Evolutionary conservation across 2,888 invertebrate genomes (phyloP).

Genomic region (Volucella inanis): DNA sequence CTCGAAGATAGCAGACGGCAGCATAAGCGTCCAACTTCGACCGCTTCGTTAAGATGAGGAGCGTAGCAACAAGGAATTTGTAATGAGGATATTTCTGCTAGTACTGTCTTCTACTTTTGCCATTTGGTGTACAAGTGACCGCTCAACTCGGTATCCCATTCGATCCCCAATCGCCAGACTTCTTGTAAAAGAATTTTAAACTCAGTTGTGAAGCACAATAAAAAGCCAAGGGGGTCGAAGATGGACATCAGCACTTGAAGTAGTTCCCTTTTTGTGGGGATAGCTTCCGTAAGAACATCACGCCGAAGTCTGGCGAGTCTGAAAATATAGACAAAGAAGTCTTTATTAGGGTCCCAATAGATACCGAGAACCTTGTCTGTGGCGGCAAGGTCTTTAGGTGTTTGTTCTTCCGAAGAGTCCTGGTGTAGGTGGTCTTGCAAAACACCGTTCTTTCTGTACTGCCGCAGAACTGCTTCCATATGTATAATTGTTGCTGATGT

Average conservation of each 20-base stretch:
- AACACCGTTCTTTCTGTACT: constrained; percentile 10
- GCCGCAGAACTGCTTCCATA: constrained; percentile 7
- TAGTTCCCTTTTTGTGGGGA: constrained; percentile 55
- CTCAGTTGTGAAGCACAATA: constrained; percentile 59
- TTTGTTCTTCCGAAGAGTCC: background rate
- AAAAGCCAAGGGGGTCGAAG: constrained; percentile 59
- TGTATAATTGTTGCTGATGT: constrained; percentile 7
- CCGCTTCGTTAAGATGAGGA: background rate
- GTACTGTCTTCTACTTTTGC: constrained; percentile 41
- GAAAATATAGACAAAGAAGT: constrained; percentile 53
- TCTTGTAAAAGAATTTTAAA: constrained; percentile 68
- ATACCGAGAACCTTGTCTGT: constrained; percentile 16
- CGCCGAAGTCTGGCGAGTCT: constrained; percentile 61
- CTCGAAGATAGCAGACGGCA: no score
- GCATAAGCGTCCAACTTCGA: constrained; percentile 20
- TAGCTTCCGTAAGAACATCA: constrained; percentile 28
- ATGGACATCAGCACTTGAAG: constrained; percentile 70
- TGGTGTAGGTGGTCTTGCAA: background rate
- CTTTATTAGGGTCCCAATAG: constrained; percentile 38
- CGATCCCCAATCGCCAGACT: constrained; percentile 58
- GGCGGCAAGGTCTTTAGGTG: constrained; percentile 1
- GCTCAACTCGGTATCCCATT: constrained; percentile 49
- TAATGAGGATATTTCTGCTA: constrained; percentile 32
- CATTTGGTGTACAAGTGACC: constrained; percentile 37
- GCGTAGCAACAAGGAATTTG: constrained; percentile 46